Evolutionary conservation across 2,888 invertebrate species (phyloP).

Genomic region (Lutraria lutraria): DNA sequence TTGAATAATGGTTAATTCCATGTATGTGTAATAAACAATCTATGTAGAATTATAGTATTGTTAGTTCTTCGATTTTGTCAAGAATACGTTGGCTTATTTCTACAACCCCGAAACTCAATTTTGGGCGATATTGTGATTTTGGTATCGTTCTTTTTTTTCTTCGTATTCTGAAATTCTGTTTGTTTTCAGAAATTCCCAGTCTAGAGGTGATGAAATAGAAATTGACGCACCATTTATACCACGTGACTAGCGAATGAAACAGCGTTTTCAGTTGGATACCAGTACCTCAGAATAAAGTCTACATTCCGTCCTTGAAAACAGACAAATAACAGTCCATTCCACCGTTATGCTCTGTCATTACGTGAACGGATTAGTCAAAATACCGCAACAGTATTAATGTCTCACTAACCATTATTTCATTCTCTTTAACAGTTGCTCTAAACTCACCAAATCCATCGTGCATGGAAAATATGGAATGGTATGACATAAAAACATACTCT

Average conservation of each 20-base stretch:
- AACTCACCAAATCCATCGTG: no score
- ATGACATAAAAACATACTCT: no score
- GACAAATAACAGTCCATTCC: background rate
- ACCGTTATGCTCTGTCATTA: background rate
- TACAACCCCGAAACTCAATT: no score
- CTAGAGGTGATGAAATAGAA: constrained; percentile 12
- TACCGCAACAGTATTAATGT: no score
- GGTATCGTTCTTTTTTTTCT: no score
- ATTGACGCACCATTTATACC: constrained; percentile 32
- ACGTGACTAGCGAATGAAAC: background rate
- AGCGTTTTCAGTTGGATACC: background rate
- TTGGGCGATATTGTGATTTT: background rate
- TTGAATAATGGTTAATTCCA: no score
- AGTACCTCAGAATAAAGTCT: background rate
- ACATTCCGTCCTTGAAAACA: background rate
- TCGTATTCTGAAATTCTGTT: background rate
- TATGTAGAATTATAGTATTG: background rate
- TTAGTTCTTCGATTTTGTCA: no score
- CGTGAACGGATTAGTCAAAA: no score
- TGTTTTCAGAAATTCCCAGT: constrained; percentile 5
- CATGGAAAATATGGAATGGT: no score
- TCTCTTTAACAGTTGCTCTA: no score
- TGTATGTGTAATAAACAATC: no score
- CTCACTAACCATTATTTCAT: no score
- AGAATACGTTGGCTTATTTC: background rate